Conservation (phyloP, 2,113 vertebrate genomes). For the Macrotis lagotis region DNA sequence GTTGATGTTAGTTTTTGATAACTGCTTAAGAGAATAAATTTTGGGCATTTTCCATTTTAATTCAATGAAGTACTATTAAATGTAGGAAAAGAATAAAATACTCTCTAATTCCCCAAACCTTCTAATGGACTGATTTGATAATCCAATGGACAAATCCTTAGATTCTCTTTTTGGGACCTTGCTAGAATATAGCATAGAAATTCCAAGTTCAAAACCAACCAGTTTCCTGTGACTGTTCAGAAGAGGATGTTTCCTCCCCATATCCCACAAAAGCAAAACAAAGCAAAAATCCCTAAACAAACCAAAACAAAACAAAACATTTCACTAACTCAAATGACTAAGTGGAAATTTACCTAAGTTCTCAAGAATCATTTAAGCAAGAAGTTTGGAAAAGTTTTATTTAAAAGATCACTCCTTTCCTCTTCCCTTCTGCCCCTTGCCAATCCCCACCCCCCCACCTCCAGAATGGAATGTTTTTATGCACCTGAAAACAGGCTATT, state of each 20-base stretch:
- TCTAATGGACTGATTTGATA: neutral
- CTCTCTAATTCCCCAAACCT: neutral
- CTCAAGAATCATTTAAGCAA: neutral
- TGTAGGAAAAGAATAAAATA: neutral
- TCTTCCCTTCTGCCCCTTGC: neutral
- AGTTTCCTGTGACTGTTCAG: neutral
- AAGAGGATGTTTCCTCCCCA: neutral
- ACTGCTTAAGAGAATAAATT: neutral
- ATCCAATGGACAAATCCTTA: neutral
- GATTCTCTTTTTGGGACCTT: neutral
- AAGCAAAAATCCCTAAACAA: neutral
- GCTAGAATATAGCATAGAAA: neutral
- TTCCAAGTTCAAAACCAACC: neutral
- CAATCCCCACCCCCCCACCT: neutral
- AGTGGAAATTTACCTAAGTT: neutral
- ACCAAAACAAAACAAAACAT: neutral
- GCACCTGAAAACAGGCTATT: neutral
- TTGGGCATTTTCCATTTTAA: neutral
- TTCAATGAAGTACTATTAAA: neutral
- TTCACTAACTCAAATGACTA: neutral
- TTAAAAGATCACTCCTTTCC: neutral
- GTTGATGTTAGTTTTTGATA: neutral
- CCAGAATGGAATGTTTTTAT: neutral
- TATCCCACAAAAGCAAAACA: too few relatives aligned
- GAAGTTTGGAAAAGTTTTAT: conserved; percentile 16